Evolutionary conservation across 2,888 invertebrate species (phyloP).

Genomic region (Marasmarcha lunaedactyla): DNA sequence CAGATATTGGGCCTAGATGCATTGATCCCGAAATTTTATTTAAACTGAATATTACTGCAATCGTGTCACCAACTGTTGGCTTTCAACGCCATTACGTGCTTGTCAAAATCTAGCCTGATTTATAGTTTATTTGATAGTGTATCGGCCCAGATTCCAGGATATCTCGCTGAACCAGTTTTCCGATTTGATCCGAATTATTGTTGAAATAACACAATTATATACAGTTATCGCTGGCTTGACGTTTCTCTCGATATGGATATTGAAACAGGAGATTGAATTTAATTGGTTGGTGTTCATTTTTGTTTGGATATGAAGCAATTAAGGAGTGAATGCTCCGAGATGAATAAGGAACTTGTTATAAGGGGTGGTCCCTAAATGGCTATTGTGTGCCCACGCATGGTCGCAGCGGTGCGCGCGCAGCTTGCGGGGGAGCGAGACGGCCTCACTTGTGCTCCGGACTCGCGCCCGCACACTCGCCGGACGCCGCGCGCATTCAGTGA

Average conservation of each 20-base stretch:
- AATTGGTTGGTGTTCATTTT: conserved; percentile 12
- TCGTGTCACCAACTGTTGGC: too few species aligned
- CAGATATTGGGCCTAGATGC: neutral
- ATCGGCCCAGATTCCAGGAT: conserved; percentile 33
- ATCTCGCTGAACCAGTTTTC: conserved; percentile 35
- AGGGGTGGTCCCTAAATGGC: conserved; percentile 51
- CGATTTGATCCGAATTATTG: conserved; percentile 11
- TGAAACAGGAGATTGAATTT: neutral
- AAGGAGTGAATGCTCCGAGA: neutral
- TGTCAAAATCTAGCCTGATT: conserved; percentile 23
- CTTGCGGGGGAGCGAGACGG: conserved; percentile 29
- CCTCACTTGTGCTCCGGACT: conserved; percentile 29
- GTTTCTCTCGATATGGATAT: neutral
- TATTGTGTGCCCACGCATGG: conserved; percentile 43
- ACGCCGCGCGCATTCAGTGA: conserved; percentile 45
- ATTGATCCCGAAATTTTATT: too few species aligned
- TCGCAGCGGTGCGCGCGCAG: conserved; percentile 28
- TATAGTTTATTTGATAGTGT: conserved; percentile 32
- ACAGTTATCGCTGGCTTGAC: conserved; percentile 11
- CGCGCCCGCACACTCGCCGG: conserved; percentile 46
- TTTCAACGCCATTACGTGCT: conserved; percentile 17
- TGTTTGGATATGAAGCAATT: conserved; percentile 16
- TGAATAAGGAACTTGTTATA: conserved; percentile 7
- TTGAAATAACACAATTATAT: conserved; percentile 13
- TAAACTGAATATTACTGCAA: neutral